Evolutionary conservation across 2,113 vertebrate species (phyloP).

Genomic region (Mirounga angustirostris): DNA sequence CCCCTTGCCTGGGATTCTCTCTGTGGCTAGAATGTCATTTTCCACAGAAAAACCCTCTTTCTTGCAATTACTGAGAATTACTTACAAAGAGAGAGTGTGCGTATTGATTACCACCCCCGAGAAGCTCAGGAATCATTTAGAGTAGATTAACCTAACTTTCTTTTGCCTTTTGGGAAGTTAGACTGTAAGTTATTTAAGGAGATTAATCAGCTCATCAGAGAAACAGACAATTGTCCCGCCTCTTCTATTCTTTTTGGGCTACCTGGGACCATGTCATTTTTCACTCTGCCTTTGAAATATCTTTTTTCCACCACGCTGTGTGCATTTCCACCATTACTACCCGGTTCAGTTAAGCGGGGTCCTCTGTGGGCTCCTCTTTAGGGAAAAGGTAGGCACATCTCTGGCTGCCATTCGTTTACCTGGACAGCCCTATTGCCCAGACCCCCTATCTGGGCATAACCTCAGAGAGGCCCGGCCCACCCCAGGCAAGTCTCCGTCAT

Average conservation of each 20-base stretch:
- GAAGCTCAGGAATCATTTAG: slow-evolving; percentile 86
- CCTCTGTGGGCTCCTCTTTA: background rate
- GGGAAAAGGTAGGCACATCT: background rate
- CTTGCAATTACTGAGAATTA: slow-evolving; percentile 88
- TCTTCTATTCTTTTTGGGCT: background rate
- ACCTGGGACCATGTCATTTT: background rate
- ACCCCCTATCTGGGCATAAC: background rate
- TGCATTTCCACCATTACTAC: background rate
- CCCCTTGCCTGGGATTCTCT: slow-evolving; percentile 71
- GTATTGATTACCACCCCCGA: slow-evolving; percentile 86
- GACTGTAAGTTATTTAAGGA: slow-evolving; percentile 86
- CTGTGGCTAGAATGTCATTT: slow-evolving; percentile 83
- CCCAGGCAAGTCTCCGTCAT: background rate
- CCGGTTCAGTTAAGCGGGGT: background rate
- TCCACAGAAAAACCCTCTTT: slow-evolving; percentile 76
- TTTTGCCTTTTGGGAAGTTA: slow-evolving; percentile 83
- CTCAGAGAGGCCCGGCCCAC: background rate
- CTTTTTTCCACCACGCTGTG: background rate
- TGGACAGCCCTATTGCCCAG: too few species aligned
- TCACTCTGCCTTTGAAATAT: background rate
- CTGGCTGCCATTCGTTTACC: background rate
- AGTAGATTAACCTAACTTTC: slow-evolving; percentile 88
- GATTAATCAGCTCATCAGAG: slow-evolving; percentile 87
- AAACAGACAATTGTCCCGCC: slow-evolving; percentile 46
- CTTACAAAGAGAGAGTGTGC: slow-evolving; percentile 82